Evolutionary conservation across 2,888 invertebrate genomes (phyloP).

Genomic region (Lasiommata megera): DNA sequence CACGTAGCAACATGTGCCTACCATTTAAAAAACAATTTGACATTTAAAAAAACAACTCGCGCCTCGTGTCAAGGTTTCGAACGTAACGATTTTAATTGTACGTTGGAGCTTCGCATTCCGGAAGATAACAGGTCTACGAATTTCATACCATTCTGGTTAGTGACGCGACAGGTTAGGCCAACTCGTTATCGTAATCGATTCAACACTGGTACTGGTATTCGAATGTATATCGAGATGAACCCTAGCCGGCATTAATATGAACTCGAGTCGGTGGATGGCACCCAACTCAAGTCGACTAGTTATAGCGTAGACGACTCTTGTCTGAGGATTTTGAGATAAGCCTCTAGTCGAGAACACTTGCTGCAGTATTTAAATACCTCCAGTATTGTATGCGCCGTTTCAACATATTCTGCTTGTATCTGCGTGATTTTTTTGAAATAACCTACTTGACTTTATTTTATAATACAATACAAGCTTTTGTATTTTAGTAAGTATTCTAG

Average conservation of each 20-base stretch:
- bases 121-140: constrained; percentile 29
- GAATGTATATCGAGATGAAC: neutral
- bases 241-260: neutral
- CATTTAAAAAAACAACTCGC: constrained; percentile 6
- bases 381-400: too few relatives aligned
- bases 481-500: too few relatives aligned
- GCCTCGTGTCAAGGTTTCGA: constrained; percentile 12
- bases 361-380: neutral
- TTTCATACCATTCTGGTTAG: constrained; percentile 19
- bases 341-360: neutral
- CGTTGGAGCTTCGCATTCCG: constrained; percentile 25
- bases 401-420: too few relatives aligned
- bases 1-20: neutral
- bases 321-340: constrained; percentile 1
- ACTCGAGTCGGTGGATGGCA: neutral
- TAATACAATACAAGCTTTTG: too few relatives aligned
- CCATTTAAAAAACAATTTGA: neutral
- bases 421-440: too few relatives aligned
- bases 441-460: neutral
- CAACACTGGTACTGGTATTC: neutral
- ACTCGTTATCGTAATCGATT: constrained; percentile 9
- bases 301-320: neutral
- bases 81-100: constrained; percentile 28
- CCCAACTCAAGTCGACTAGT: neutral
- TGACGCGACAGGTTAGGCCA: constrained; percentile 4